Percentiles rank a stretch among this genome's conserved stretches.
These are phyloP conservation scores for Mesembrinibis cayennensis DNA, from an alignment of 2,113 vertebrate genomes.

Conservation along the genomic window DNA sequence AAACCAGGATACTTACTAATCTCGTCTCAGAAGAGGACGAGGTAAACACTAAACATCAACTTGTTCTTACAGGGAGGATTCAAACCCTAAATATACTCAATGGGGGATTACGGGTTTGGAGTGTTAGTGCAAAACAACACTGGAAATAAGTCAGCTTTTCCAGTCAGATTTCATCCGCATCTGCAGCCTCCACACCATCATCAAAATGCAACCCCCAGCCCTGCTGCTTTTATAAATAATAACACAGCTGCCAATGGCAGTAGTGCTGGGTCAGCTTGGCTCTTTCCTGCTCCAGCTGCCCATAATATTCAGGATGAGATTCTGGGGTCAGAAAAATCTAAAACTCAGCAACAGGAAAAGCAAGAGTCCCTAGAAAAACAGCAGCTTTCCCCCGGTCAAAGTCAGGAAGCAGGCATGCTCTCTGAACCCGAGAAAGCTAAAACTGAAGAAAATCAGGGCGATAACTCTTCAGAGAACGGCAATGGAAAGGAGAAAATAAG, in stretches of 20 bases:
- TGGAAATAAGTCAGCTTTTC: constrained; percentile 97
- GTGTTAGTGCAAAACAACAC: constrained; percentile 99
- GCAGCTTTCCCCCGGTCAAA: constrained; percentile 87
- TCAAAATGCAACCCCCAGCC: constrained; percentile 91
- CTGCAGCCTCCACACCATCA: constrained; percentile 95
- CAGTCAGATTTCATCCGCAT: constrained; percentile 97
- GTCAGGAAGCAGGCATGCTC: constrained; percentile 88
- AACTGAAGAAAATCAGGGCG: constrained; percentile 85
- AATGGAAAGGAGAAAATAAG: constrained; percentile 92
- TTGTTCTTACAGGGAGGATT: constrained; percentile 69
- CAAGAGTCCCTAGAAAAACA: constrained; percentile 95
- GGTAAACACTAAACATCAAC: constrained; percentile 63
- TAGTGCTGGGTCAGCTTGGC: constrained; percentile 94
- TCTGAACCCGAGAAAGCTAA: constrained; percentile 88
- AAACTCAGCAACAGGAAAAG: constrained; percentile 93
- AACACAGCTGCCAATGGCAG: constrained; percentile 94
- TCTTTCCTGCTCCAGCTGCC: constrained; percentile 91
- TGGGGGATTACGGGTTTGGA: constrained; percentile 99
- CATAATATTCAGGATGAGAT: constrained; percentile 99
- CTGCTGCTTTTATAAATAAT: constrained; percentile 96
- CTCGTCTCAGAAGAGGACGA: constrained; percentile 46
- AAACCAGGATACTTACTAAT: constrained; percentile 62
- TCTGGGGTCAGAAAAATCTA: constrained; percentile 95
- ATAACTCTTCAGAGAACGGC: constrained; percentile 87
- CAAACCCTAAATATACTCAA: constrained; percentile 86